A percentile compares a stretch with the other conserved stretches of the same genome.
Evolutionary conservation across 1,140 invertebrate genomes (phyloP).

Genomic region (Drosophila willistoni): DNA sequence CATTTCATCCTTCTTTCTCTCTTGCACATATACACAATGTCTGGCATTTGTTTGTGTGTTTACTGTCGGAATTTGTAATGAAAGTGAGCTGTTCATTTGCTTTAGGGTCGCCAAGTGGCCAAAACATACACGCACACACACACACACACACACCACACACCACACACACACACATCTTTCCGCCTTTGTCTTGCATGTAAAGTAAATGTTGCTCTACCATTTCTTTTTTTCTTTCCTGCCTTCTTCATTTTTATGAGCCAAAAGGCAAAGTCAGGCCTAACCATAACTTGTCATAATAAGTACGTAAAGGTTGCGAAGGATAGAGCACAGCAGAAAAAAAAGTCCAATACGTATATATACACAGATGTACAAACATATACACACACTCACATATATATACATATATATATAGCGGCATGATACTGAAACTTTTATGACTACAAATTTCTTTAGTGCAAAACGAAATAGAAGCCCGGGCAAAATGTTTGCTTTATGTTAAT

Average conservation of each 20-base stretch:
- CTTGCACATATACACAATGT: conserved; percentile 14
- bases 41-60: conserved; percentile 59
- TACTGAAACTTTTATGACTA: conserved; percentile 72
- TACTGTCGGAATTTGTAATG: conserved; percentile 79
- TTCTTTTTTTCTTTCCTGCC: conserved; percentile 43
- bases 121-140: conserved; percentile 7
- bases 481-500: conserved; percentile 67
- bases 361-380: conserved; percentile 16
- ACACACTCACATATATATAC: conserved; percentile 4
- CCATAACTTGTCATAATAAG: conserved; percentile 66
- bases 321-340: conserved; percentile 8
- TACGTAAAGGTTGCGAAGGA: conserved; percentile 9
- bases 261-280: conserved; percentile 43
- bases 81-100: conserved; percentile 80
- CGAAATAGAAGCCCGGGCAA: conserved; percentile 35
- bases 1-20: not conserved
- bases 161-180: conserved; percentile 2
- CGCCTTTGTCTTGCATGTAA: conserved; percentile 48
- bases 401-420: conserved; percentile 55
- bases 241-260: conserved; percentile 54
- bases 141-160: not conserved
- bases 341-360: conserved; percentile 14
- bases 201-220: conserved; percentile 51
- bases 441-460: conserved; percentile 64
- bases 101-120: conserved; percentile 75